phyloP scores from a whole-genome alignment of 1,140 invertebrate species.

The Papilio dardanus region DNA sequence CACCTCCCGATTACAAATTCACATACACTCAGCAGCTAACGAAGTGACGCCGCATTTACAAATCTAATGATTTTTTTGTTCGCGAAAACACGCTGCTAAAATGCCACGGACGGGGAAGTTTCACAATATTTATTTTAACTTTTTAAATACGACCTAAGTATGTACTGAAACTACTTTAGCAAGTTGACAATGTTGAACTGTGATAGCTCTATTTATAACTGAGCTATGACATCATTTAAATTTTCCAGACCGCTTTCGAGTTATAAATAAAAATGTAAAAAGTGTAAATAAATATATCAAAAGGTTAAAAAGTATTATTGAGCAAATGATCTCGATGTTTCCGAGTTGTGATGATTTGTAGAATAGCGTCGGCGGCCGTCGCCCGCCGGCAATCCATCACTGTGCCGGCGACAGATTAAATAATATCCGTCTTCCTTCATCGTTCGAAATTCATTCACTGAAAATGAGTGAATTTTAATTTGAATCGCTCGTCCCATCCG shows the following conservation, averaged over 20 bases:
- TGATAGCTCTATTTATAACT: no score
- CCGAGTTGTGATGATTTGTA: conserved; percentile 37
- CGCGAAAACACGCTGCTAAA: background rate
- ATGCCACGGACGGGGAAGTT: background rate
- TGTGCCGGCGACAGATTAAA: conserved; percentile 53
- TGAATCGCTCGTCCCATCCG: background rate
- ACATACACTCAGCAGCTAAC: conserved; percentile 24
- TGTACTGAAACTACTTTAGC: background rate
- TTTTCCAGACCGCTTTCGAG: background rate
- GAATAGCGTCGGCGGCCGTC: conserved; percentile 50
- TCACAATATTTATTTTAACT: background rate
- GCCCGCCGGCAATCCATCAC: conserved; percentile 53
- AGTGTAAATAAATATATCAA: background rate
- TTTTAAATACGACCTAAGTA: no score
- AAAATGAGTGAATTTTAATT: conserved; percentile 48
- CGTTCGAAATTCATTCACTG: conserved; percentile 41
- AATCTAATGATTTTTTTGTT: conserved; percentile 17
- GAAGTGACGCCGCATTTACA: conserved; percentile 28
- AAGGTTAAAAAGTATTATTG: conserved; percentile 1
- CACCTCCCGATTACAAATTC: conserved; percentile 26
- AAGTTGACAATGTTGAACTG: background rate
- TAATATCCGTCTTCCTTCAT: conserved; percentile 43
- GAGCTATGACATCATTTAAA: background rate
- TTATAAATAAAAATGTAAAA: background rate
- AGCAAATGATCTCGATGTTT: conserved; percentile 19